phyloP scores from a whole-genome alignment of 2,797 vertebrate genomes.

The Poeciliopsis paucimaculata region DNA sequence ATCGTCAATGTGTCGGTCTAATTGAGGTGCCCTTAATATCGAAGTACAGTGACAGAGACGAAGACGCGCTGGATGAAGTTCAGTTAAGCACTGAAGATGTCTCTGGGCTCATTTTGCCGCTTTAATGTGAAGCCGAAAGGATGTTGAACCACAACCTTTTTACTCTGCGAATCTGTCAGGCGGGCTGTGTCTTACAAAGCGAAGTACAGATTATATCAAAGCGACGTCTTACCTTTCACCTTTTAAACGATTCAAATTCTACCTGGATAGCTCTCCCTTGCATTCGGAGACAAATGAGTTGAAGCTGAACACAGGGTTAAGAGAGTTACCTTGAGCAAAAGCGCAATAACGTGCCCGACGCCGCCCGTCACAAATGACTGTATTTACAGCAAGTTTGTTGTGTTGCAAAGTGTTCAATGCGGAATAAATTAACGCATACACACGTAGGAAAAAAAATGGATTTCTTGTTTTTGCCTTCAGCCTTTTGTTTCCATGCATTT shows the following conservation, averaged over 20 bases:
- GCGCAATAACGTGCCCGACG: neutral
- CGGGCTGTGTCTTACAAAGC: slow-evolving; percentile 1
- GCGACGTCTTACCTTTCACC: slow-evolving; percentile 1
- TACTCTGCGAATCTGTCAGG: slow-evolving; percentile 16
- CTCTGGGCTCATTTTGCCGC: slow-evolving; percentile 35
- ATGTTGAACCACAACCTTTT: slow-evolving; percentile 31
- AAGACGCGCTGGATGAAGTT: slow-evolving; percentile 14
- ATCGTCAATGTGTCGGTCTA: slow-evolving; percentile 33
- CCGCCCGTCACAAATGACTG: neutral
- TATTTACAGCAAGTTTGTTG: slow-evolving; percentile 6
- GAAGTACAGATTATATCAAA: neutral
- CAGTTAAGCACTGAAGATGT: slow-evolving; percentile 21
- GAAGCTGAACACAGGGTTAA: neutral
- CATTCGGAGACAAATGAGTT: slow-evolving; percentile 3
- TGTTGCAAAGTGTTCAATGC: slow-evolving; percentile 1
- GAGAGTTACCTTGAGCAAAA: slow-evolving; percentile 2
- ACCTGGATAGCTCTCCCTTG: neutral
- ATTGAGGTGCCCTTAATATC: slow-evolving; percentile 51
- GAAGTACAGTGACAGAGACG: slow-evolving; percentile 31
- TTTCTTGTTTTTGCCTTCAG: neutral
- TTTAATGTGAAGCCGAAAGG: slow-evolving; percentile 16
- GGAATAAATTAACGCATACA: slow-evolving; percentile 17
- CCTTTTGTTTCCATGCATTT: neutral
- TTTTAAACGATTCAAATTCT: slow-evolving; percentile 7
- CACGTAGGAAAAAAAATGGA: neutral